These are phyloP conservation scores for Leptinotarsa juncta DNA, from an alignment of 2,888 invertebrate genomes.

Conservation along the genomic window DNA sequence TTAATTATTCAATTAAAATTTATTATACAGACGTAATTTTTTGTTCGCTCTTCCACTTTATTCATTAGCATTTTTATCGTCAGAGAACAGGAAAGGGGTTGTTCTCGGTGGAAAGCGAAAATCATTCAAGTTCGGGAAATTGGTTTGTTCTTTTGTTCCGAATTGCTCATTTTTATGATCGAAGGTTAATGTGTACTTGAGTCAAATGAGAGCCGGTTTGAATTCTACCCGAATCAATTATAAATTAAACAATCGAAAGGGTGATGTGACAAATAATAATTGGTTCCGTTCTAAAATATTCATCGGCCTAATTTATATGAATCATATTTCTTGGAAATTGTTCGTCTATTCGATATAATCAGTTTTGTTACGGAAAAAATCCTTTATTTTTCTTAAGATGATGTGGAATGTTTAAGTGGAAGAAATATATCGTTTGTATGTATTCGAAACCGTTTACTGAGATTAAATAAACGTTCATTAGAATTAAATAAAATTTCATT, in stretches of 20 bases:
- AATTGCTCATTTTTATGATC: not conserved
- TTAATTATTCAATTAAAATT: slow-evolving; percentile 17
- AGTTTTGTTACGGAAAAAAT: too few relatives aligned
- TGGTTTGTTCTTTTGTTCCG: slow-evolving; percentile 2
- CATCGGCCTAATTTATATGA: too few relatives aligned
- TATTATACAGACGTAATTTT: slow-evolving; percentile 8
- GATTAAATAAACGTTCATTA: not conserved
- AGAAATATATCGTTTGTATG: too few relatives aligned
- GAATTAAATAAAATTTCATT: not conserved
- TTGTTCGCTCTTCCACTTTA: slow-evolving; percentile 11
- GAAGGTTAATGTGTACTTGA: not conserved
- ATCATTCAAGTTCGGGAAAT: not conserved
- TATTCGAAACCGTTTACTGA: too few relatives aligned
- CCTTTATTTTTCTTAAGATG: too few relatives aligned
- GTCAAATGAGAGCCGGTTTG: not conserved
- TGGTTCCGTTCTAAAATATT: too few relatives aligned
- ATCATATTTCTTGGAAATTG: too few relatives aligned
- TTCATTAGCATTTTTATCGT: slow-evolving; percentile 12
- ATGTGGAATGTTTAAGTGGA: too few relatives aligned
- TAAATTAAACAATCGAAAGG: too few relatives aligned
- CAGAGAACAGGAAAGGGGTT: slow-evolving; percentile 2
- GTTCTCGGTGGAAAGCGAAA: not conserved
- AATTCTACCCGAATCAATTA: too few relatives aligned
- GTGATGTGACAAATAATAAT: too few relatives aligned
- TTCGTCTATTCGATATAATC: too few relatives aligned